These are phyloP conservation scores for Hemibagrus guttatus DNA, from an alignment of 2,797 vertebrate genomes.

Conservation along the genomic window DNA sequence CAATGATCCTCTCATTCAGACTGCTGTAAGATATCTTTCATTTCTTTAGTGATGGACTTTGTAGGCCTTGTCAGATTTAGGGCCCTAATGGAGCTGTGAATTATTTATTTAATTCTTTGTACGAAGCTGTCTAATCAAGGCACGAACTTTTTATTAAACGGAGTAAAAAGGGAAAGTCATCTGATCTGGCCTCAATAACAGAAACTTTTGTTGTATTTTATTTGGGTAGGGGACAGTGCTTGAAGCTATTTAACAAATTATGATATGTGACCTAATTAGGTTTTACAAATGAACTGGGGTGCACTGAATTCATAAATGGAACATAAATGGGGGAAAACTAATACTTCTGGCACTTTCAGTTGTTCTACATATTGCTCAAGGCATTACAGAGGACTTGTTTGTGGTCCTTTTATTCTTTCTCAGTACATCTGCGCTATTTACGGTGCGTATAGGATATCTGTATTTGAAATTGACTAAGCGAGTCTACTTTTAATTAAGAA, in stretches of 20 bases:
- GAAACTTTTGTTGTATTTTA: conserved; percentile 51
- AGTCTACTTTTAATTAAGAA: neutral
- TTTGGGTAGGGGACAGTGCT: conserved; percentile 52
- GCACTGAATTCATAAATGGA: conserved; percentile 45
- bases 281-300: conserved; percentile 52
- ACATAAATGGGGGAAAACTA: conserved; percentile 27
- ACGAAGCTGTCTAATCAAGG: conserved; percentile 37
- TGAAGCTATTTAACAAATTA: conserved; percentile 47
- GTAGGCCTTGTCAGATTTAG: conserved; percentile 35
- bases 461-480: neutral
- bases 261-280: conserved; percentile 55
- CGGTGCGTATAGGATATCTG: neutral
- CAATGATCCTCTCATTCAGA: conserved; percentile 4
- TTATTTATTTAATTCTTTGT: conserved; percentile 47
- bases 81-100: conserved; percentile 45
- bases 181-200: conserved; percentile 45
- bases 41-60: conserved; percentile 31
- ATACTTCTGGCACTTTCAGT: conserved; percentile 30
- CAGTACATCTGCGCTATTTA: neutral
- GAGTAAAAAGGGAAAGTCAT: conserved; percentile 38
- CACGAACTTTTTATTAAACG: conserved; percentile 37
- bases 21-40: conserved; percentile 17
- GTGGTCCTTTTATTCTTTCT: neutral
- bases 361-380: conserved; percentile 18
- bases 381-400: conserved; percentile 19